Evolutionary conservation across 1,140 invertebrate genomes (phyloP).

Genomic region (Himalopsyche phryganea): DNA sequence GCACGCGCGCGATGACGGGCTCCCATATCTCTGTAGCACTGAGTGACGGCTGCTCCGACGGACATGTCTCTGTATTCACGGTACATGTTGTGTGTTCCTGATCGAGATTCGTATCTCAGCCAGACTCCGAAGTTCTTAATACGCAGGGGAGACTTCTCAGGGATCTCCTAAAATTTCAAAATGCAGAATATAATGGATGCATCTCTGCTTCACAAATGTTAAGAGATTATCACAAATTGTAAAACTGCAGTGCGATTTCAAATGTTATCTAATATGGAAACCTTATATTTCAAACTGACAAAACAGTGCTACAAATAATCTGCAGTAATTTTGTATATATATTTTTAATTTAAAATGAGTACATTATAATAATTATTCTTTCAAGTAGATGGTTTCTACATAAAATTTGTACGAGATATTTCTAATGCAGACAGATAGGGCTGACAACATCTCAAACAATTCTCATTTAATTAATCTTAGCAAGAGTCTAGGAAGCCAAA

Average conservation of each 20-base stretch:
- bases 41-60: constrained; percentile 92
- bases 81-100: constrained; percentile 99
- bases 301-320: too few relatives aligned
- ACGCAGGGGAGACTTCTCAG: constrained; percentile 86
- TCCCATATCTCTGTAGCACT: constrained; percentile 99
- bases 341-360: too few relatives aligned
- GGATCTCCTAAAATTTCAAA: constrained; percentile 53
- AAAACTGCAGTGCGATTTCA: too few relatives aligned
- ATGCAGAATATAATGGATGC: too few relatives aligned
- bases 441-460: constrained; percentile 1
- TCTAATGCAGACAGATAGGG: background rate
- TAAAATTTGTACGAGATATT: constrained; percentile 1
- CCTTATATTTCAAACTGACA: too few relatives aligned
- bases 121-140: constrained; percentile 99
- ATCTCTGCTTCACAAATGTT: too few relatives aligned
- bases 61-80: constrained; percentile 97
- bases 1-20: constrained; percentile 96
- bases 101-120: constrained; percentile 95
- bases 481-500: constrained; percentile 12
- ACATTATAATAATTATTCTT: too few relatives aligned
- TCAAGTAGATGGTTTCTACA: too few relatives aligned
- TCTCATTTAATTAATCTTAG: constrained; percentile 7
- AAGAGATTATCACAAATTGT: too few relatives aligned
- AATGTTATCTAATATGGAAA: too few relatives aligned
- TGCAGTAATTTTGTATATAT: too few relatives aligned